Base-by-base conservation (phyloP, 2,113 vertebrate genomes). In the Pedionomus torquatus region DNA sequence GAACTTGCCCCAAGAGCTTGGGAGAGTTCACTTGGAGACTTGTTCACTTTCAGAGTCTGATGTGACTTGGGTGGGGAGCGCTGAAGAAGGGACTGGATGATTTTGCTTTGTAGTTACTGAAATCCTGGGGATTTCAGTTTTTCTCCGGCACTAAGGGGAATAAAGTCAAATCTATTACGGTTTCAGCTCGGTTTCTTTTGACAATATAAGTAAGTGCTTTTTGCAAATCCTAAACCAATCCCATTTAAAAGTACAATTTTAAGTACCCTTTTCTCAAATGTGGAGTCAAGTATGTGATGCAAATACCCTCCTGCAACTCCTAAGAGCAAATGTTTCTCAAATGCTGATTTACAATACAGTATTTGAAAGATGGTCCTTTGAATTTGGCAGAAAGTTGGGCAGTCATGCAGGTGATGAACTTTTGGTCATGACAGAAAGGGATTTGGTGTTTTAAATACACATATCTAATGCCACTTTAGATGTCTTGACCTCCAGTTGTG, bases 71-170 rank as follows among this genome's bases (percentile, higher is more conserved):
- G 65, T 44, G 84, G 77, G 68, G 49, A 94, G 60, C n/a, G 0
- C 37, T 75, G 18, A 14, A 41, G 60, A 51, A 71, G 60, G 83
- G 58, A n/a, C 39, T 84, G 80, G 52, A 39, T 87, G 84, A 33
- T 87, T 72, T 63, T 87, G 28, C 70, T 94, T 92, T 81, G 69
- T 91, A 95, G 83, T 91, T 31, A 3, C 64, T 54, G 83, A 81
- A 83, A 44, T 90, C 70, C 85, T 44, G 82, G 85, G 81, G 70
- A 49, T 78, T 87, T 87, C 52, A n/a, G 57, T 90, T 92, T 80
- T 91, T 49, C 71, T 49, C 48, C 1, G 0, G 43, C 74, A 57
- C 39, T 71, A 6, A 37, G 2, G 2, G 89, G 69, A 75, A 54
- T 55, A 82, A 94, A 96, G 78, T 43, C 21, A 77, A 41, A 71